A percentile compares a stretch with the other conserved stretches of the same genome.
phyloP scores from a whole-genome alignment of 2,888 invertebrate species.

The Cosmorhoe ocellata region DNA sequence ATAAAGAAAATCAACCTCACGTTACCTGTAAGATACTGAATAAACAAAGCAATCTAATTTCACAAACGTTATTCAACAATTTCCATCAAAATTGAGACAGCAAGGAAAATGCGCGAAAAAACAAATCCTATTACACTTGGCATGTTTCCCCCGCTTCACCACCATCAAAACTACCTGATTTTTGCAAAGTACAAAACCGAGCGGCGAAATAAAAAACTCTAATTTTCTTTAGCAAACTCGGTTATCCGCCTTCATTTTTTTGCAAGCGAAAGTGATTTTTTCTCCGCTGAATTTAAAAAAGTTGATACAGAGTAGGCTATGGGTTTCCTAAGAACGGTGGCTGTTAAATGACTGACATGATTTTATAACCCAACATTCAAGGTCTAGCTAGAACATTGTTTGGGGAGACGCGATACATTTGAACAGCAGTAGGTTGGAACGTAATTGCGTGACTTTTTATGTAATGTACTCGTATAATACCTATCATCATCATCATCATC shows the following conservation, averaged over 20 bases:
- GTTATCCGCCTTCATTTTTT: constrained; percentile 35
- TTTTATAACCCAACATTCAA: too few species aligned
- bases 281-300: constrained; percentile 40
- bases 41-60: constrained; percentile 3
- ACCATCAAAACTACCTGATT: constrained; percentile 20
- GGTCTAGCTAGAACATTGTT: too few species aligned
- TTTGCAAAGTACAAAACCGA: constrained; percentile 20
- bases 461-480: too few species aligned
- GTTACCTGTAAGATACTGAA: too few species aligned
- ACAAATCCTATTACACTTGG: constrained; percentile 23
- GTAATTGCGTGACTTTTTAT: too few species aligned
- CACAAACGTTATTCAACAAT: constrained; percentile 6
- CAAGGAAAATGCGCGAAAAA: constrained; percentile 1
- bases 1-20: too few species aligned
- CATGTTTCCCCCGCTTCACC: constrained; percentile 11
- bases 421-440: too few species aligned
- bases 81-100: constrained; percentile 12
- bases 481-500: too few species aligned
- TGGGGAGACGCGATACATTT: too few species aligned
- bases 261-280: constrained; percentile 36
- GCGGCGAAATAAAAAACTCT: constrained; percentile 38
- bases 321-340: not conserved
- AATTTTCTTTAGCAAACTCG: constrained; percentile 41
- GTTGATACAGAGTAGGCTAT: constrained; percentile 34
- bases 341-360: not conserved